Evolutionary conservation across 2,888 invertebrate species (phyloP).

Genomic region (Quadriops clusia): DNA sequence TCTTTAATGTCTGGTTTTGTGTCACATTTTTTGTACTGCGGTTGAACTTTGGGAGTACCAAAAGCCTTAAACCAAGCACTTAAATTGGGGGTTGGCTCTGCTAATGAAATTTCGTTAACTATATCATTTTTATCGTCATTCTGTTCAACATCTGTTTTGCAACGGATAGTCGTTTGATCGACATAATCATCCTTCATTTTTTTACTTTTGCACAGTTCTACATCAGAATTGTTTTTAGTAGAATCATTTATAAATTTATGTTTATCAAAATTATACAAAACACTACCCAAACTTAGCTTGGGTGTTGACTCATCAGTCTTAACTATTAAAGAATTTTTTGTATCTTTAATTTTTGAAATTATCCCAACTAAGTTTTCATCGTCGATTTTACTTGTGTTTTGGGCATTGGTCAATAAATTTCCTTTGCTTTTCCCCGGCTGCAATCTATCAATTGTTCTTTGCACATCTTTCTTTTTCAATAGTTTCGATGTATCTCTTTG

Average conservation of each 20-base stretch:
- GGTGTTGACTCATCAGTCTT: slow-evolving; percentile 61
- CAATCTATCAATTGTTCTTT: slow-evolving; percentile 70
- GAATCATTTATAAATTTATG: slow-evolving; percentile 50
- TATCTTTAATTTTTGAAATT: slow-evolving; percentile 45
- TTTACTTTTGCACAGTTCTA: slow-evolving; percentile 22
- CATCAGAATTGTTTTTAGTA: slow-evolving; percentile 35
- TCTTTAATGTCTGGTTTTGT: slow-evolving; percentile 30
- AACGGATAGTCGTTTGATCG: slow-evolving; percentile 17
- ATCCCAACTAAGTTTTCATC: slow-evolving; percentile 45
- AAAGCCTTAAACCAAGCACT: slow-evolving; percentile 91
- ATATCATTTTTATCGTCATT: slow-evolving; percentile 20
- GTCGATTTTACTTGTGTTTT: slow-evolving; percentile 45
- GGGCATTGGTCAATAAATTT: slow-evolving; percentile 62
- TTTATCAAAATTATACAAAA: slow-evolving; percentile 62
- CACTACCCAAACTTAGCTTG: slow-evolving; percentile 74
- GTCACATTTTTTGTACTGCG: slow-evolving; percentile 35
- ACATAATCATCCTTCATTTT: no score
- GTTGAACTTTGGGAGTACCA: slow-evolving; percentile 65
- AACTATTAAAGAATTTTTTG: slow-evolving; percentile 43
- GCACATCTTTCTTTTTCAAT: slow-evolving; percentile 53
- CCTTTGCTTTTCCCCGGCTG: slow-evolving; percentile 84
- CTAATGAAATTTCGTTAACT: no score
- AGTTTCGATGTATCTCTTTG: slow-evolving; percentile 30
- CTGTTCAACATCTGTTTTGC: slow-evolving; percentile 21
- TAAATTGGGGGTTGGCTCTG: slow-evolving; percentile 67